A percentile compares a stretch with the other conserved stretches of the same genome.
Evolutionary conservation across 30 jellyfish, hydroid and myxozoan species (phyloP).

Genomic region (Mastigias papua): DNA sequence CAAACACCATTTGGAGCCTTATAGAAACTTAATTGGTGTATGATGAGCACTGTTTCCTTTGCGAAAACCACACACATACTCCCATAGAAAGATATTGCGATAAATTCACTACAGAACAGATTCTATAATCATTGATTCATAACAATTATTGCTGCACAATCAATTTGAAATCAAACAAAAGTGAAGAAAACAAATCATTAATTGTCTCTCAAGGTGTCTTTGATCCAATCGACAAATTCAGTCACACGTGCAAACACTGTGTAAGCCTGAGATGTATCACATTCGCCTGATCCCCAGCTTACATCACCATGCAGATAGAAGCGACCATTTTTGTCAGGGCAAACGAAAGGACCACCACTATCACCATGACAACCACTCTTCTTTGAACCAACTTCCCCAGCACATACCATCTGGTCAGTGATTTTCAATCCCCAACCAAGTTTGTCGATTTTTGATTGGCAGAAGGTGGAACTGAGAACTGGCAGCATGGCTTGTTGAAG

Average conservation of each 20-base stretch:
- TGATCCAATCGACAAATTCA: conserved; percentile 72
- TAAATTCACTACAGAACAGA: too few species aligned
- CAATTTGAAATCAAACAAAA: not conserved
- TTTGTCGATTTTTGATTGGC: conserved; percentile 61
- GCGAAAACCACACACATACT: too few species aligned
- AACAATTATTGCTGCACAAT: too few species aligned
- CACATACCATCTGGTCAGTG: conserved; percentile 72
- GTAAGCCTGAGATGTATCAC: conserved; percentile 56
- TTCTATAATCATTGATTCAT: too few species aligned
- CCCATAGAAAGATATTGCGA: too few species aligned
- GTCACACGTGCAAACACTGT: conserved; percentile 83
- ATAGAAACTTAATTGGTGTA: too few species aligned
- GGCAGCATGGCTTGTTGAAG: conserved; percentile 75
- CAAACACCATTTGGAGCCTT: too few species aligned
- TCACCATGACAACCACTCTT: conserved; percentile 90
- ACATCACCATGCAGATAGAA: conserved; percentile 83
- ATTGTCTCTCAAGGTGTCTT: conserved; percentile 14
- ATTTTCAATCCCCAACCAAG: conserved; percentile 49
- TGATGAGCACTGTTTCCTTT: too few species aligned
- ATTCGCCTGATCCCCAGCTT: conserved; percentile 85
- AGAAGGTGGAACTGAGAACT: conserved; percentile 35
- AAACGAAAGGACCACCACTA: conserved; percentile 87
- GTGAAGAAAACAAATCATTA: not conserved
- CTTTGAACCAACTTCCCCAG: conserved; percentile 49
- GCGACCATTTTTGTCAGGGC: conserved; percentile 58